A percentile compares a stretch with the other conserved stretches of the same genome.
Conservation (phyloP, 2,113 vertebrate genomes). For the Onychostruthus taczanowskii region DNA sequence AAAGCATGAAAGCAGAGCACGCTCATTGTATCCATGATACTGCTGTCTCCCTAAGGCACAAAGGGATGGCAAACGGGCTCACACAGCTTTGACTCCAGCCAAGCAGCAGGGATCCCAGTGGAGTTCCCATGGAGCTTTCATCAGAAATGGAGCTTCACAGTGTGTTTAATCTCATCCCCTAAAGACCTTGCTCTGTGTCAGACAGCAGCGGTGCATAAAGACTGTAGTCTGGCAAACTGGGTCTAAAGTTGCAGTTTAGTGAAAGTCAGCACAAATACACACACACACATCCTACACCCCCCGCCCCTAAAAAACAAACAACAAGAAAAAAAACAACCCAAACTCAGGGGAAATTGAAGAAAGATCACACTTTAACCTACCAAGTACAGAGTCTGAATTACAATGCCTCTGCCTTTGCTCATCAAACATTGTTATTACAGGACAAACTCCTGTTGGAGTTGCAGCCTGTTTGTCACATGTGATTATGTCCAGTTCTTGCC, state of each 20-base stretch:
- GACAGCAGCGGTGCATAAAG: background rate
- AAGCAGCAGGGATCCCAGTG: background rate
- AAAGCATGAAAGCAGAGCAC: background rate
- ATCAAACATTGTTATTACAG: background rate
- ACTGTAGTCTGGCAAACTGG: background rate
- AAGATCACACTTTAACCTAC: background rate
- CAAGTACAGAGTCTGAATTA: background rate
- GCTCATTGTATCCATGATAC: background rate
- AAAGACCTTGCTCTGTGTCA: background rate
- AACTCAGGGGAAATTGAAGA: background rate
- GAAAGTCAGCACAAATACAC: background rate
- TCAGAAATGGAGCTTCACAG: background rate
- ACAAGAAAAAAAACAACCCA: background rate
- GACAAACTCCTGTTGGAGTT: background rate
- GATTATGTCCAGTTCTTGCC: background rate
- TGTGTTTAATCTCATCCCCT: conserved; percentile 1
- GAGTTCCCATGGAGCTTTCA: conserved; percentile 46
- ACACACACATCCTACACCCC: background rate
- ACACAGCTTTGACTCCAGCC: background rate
- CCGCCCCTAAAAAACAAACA: background rate
- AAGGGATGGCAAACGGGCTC: conserved; percentile 21
- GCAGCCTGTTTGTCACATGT: background rate
- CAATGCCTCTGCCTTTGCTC: background rate
- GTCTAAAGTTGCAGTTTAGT: background rate
- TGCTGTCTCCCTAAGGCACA: background rate